Percentiles rank a stretch among this genome's conserved stretches.
Conservation (phyloP, 2,888 invertebrate genomes). For the Macaria liturata region DNA sequence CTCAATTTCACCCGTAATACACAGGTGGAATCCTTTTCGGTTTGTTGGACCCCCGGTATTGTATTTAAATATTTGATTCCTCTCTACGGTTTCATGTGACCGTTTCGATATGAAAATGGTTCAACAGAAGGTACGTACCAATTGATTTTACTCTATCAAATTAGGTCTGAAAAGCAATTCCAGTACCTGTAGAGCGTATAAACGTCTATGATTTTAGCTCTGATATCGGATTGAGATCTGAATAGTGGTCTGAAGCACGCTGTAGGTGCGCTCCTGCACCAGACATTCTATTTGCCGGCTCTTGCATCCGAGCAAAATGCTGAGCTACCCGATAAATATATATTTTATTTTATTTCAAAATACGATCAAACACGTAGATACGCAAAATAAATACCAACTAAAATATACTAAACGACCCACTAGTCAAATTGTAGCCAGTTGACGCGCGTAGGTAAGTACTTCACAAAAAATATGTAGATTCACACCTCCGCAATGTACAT, state of each 20-base stretch:
- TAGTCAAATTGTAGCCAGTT: no score
- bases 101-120: no score
- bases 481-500: not conserved
- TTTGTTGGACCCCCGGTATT: conserved; percentile 1
- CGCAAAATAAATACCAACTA: no score
- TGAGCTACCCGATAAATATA: not conserved
- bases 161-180: no score
- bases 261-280: conserved; percentile 35
- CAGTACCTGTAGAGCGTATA: no score
- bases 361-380: no score
- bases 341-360: not conserved
- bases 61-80: conserved; percentile 22
- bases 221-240: conserved; percentile 8
- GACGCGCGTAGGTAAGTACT: no score
- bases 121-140: no score
- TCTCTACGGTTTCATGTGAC: no score
- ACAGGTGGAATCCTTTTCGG: conserved; percentile 12
- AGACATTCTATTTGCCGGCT: conserved; percentile 51
- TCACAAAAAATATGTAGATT: conserved; percentile 11
- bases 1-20: conserved; percentile 44
- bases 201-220: conserved; percentile 3
- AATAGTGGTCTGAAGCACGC: conserved; percentile 8
- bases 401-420: no score
- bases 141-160: no score
- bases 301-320: conserved; percentile 37